A percentile compares a stretch with the other conserved stretches of the same genome.
Conservation (phyloP, 2,113 vertebrate genomes). For the Suricata suricatta region DNA sequence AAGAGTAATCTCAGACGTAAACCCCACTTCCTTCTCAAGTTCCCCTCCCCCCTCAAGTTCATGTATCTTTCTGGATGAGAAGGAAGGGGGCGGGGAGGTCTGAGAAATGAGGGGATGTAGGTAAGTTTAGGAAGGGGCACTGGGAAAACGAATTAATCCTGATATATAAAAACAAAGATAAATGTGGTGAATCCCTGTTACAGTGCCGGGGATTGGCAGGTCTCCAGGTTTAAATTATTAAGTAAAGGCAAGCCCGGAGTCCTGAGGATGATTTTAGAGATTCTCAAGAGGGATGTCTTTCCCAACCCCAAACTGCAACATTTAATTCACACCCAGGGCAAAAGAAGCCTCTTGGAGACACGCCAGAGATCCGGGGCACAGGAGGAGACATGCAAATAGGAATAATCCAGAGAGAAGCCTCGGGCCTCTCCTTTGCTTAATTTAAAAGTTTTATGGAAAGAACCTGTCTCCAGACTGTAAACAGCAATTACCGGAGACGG, state of each 20-base stretch:
- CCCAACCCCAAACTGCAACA: background rate
- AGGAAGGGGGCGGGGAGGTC: background rate
- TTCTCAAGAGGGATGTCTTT: background rate
- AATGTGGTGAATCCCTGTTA: background rate
- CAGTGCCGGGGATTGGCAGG: background rate
- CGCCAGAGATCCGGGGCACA: background rate
- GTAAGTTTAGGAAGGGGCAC: background rate
- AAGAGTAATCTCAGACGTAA: background rate
- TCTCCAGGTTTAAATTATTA: slow-evolving; percentile 14
- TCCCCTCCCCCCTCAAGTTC: background rate
- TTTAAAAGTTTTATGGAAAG: slow-evolving; percentile 29
- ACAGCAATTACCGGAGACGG: background rate
- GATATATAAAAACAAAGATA: background rate
- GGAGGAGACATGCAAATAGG: background rate
- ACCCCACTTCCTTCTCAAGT: background rate
- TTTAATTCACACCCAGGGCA: background rate
- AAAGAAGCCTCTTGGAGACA: background rate
- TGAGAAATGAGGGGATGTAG: slow-evolving; percentile 3
- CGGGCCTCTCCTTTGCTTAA: background rate
- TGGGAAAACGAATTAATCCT: slow-evolving; percentile 24
- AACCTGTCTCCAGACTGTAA: slow-evolving; percentile 20
- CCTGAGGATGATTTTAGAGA: background rate
- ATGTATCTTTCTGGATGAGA: slow-evolving; percentile 26
- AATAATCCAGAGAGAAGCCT: background rate
- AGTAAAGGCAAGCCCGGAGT: slow-evolving; percentile 11